phyloP scores from a whole-genome alignment of 2,797 vertebrate species.

The Xenentodon cancila region DNA sequence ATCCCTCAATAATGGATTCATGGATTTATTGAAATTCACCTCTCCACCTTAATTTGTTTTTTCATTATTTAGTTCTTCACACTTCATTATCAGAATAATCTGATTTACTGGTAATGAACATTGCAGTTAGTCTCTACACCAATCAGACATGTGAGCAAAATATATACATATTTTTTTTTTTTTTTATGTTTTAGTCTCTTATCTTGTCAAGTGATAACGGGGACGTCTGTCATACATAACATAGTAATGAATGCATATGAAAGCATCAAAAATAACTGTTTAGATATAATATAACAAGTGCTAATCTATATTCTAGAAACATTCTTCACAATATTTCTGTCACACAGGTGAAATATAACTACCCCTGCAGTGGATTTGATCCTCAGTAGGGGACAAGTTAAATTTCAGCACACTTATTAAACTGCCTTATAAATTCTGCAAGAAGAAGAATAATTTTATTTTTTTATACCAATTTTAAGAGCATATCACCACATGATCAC shows the following conservation, averaged over 20 bases:
- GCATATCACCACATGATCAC: slow-evolving; percentile 54
- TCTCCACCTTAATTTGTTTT: too few species aligned
- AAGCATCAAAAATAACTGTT: not conserved
- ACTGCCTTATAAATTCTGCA: slow-evolving; percentile 38
- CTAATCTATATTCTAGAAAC: not conserved
- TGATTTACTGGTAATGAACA: too few species aligned
- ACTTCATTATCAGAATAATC: too few species aligned
- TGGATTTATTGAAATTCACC: too few species aligned
- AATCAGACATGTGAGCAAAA: too few species aligned
- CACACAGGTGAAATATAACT: slow-evolving; percentile 11
- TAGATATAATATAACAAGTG: not conserved
- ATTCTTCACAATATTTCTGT: slow-evolving; percentile 4
- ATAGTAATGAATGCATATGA: not conserved
- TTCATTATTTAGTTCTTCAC: too few species aligned
- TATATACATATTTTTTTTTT: not conserved
- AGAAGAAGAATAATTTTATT: slow-evolving; percentile 31
- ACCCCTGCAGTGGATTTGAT: slow-evolving; percentile 16
- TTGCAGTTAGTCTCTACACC: too few species aligned
- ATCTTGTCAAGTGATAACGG: not conserved
- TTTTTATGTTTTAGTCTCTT: not conserved
- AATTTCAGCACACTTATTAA: slow-evolving; percentile 37
- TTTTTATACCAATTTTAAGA: slow-evolving; percentile 49
- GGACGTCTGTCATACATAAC: not conserved
- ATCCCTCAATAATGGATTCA: too few species aligned
- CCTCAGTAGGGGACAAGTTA: slow-evolving; percentile 15